Evolutionary conservation across 2,113 vertebrate genomes (phyloP), one percentile per base, ranked within the genome.

Genomic region (Syngnathus scovelli): DNA sequence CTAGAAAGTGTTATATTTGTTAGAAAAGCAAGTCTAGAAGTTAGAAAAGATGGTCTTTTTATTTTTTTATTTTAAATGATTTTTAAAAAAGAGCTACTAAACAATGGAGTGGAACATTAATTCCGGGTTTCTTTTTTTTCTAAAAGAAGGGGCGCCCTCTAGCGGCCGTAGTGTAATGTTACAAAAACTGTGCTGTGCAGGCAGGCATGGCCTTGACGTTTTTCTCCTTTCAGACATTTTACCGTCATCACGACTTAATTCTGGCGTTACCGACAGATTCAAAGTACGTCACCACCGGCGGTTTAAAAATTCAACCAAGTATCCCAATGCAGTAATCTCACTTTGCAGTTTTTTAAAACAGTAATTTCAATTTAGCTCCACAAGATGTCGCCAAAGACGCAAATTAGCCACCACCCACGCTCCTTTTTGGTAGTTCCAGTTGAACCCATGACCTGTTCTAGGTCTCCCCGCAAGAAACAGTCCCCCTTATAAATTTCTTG

Each of bases 371-470:
- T 3, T 18, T 0, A 10, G 2, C 1, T 38, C 82, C 86, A 83
- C 21, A 18, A 54, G 86, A 49, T 76, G 87, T 66, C 81, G 21
- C 72, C 52, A 83, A 63, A 84, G 67, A 72, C 63, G 15, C n/a
- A 5, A 27, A 61, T 65, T n/a, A 44, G 12, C 7, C 43, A 16
- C n/a, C 21, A 27, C 19, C 12, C n/a, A 33, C 9, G 11, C 27
- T 46, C 6, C n/a, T 13, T 13, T 33, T 33, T 33, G 27, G 27
- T 33, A 33, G 61, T 16, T 41, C 5, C 4, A 33, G 41, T 48
- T 36, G 23, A 48, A 48, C 21, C 1, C 1, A 33, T 9, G 3
- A 15, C 3, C 9, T 23, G 19, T 43, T 36, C 15, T 36, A 0
- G 0, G 9, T 18, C 37, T 5, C n/a, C 5, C 56, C 12, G 1